Evolutionary conservation across 2,888 invertebrate species (phyloP), one percentile per base, ranked within the genome.

Genomic region (Mesoligia furuncula): DNA sequence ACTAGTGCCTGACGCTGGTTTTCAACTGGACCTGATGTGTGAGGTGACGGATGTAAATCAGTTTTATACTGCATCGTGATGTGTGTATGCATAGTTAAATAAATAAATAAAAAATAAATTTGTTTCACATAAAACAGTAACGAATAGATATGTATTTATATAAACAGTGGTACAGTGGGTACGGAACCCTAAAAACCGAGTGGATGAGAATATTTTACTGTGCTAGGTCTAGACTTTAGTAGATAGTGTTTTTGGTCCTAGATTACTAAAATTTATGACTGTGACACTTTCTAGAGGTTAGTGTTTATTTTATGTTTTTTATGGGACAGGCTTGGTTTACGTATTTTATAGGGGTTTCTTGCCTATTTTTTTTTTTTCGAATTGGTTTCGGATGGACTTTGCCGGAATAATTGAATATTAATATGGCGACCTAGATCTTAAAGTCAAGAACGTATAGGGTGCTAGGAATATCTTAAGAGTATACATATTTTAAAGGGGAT

Each of bases 291-390:
- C 45, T 66, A 13, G n/a, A 31, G 31, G 48, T 65, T 68, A 13
- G 17, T 27, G 68, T 69, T 65, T 67, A 27, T 66, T 66, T 81
- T 81, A 75, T 75, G n/a, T 61, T 1, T 64, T 75, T 81, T 81
- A 62, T 62, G 75, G 39, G 15, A 1, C 15, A n/a, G 36, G 54
- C 54, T 31, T 75, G 42, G 48, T 76, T 57, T 48, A 42, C 9
- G 42, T 42, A 65, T 36, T 73, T 73, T 73, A 80, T 73, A 15
- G 24, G 20, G 31, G 15, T 59, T 73, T 17, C 80, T 42, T 31
- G 27, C 27, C 24, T 24, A 2, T 17, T 72, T 77, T 54, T 36
- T n/a, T 17, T 72, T 77, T 54, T 36, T n/a, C 11, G 1, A 54
- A 24, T 54, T 54, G 11, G 54, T n/a, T 54, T 54, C n/a, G 54